A percentile compares a stretch with the other conserved stretches of the same genome.
Evolutionary conservation across 2,797 vertebrate genomes (phyloP).

Genomic region (Rhadinocentrus ornatus): DNA sequence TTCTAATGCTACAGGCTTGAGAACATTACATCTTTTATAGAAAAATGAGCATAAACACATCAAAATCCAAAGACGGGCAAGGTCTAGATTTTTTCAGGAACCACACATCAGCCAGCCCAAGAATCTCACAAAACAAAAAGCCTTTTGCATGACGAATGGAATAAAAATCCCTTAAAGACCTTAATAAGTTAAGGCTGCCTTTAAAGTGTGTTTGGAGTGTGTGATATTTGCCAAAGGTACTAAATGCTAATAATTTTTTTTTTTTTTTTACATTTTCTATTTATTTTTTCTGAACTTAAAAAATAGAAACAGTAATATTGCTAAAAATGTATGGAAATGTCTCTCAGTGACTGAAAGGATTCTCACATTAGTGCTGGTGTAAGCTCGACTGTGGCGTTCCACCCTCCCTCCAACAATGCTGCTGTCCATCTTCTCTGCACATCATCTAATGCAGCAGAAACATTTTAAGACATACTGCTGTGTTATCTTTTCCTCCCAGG

Average conservation of each 20-base stretch:
- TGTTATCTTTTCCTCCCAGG: conserved; percentile 80
- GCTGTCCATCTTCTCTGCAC: conserved; percentile 42
- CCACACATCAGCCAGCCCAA: neutral
- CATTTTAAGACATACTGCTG: conserved; percentile 42
- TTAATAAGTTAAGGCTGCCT: neutral
- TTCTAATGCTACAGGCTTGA: neutral
- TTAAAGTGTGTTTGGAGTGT: neutral
- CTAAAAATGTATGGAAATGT: neutral
- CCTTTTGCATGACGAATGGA: neutral
- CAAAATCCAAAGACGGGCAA: neutral
- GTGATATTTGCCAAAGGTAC: neutral
- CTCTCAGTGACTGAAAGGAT: neutral
- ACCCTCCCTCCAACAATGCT: conserved; percentile 12
- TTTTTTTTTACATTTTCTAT: neutral
- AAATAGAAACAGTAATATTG: neutral
- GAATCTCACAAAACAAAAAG: neutral
- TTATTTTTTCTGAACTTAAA: neutral
- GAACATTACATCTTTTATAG: neutral
- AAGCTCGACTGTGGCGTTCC: neutral
- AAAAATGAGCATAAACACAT: neutral
- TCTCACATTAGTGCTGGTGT: neutral
- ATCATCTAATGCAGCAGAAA: conserved; percentile 51
- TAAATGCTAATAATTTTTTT: neutral
- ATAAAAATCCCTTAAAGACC: neutral
- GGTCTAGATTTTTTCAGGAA: neutral